Evolutionary conservation across 2,888 invertebrate species (phyloP).

Genomic region (Pelosia muscerda): DNA sequence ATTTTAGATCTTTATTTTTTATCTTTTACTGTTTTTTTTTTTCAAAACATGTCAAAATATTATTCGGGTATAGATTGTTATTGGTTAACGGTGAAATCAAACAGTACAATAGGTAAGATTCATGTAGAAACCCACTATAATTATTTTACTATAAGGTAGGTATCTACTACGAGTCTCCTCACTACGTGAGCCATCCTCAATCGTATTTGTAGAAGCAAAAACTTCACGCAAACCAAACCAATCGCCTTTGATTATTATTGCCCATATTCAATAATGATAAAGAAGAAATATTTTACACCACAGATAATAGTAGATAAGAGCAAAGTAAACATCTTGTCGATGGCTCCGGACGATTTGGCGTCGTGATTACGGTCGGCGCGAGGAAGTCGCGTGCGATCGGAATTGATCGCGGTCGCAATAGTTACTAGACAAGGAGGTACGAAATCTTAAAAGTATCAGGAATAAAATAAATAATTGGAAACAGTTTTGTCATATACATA

Average conservation of each 20-base stretch:
- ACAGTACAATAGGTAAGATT: not conserved
- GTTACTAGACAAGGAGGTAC: conserved; percentile 55
- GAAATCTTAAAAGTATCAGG: conserved; percentile 27
- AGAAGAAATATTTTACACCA: conserved; percentile 51
- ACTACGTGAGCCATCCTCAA: not conserved
- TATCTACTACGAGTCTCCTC: not conserved
- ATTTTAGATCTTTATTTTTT: no score
- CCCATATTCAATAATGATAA: conserved; percentile 45
- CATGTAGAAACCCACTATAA: not conserved
- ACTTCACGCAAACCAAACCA: conserved; percentile 29
- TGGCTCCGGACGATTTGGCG: conserved; percentile 54
- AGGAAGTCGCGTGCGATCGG: conserved; percentile 77
- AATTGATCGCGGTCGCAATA: conserved; percentile 60
- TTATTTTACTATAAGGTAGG: not conserved
- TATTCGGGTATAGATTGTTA: no score
- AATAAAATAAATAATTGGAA: not conserved
- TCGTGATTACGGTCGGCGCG: conserved; percentile 55
- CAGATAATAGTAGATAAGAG: conserved; percentile 54
- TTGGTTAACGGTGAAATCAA: no score
- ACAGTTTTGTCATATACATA: no score
- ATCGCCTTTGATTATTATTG: conserved; percentile 38
- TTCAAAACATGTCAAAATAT: no score
- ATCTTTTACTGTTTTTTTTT: no score
- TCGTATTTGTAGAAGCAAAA: not conserved
- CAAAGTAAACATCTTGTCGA: conserved; percentile 55